Percentiles rank a stretch among this genome's conserved stretches.
Evolutionary conservation across 2,797 vertebrate genomes (phyloP).

Genomic region (Falco columbarius): DNA sequence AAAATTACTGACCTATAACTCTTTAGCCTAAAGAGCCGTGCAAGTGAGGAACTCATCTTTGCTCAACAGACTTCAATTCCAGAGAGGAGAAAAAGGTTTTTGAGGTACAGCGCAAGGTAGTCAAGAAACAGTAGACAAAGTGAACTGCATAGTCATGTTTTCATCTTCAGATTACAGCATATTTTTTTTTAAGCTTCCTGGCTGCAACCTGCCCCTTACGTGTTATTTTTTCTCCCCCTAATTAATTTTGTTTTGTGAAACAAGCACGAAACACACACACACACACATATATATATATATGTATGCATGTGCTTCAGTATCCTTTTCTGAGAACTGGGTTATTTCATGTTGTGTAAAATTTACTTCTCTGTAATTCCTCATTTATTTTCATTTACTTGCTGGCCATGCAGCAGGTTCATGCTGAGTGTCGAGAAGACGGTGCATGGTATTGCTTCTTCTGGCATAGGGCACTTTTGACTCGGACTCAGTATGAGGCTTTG

Average conservation of each 20-base stretch:
- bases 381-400: background rate
- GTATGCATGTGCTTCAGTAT: background rate
- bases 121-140: background rate
- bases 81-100: background rate
- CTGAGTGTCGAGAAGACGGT: background rate
- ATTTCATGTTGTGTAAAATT: background rate
- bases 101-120: background rate
- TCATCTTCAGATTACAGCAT: background rate
- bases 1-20: background rate
- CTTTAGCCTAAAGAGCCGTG: background rate
- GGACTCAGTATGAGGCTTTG: background rate
- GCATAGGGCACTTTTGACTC: background rate
- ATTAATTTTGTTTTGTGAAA: background rate
- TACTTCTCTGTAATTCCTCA: background rate
- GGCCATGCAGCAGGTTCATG: background rate
- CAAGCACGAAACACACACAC: background rate
- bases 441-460: background rate
- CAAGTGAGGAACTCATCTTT: background rate
- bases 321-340: background rate
- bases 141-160: background rate
- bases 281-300: fast-evolving
- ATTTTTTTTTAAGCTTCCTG: background rate
- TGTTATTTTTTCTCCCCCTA: background rate
- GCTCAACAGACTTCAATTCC: background rate
- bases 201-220: background rate